Evolutionary conservation across 2,888 invertebrate genomes (phyloP).

Genomic region (Cheiracanthium punctorium): DNA sequence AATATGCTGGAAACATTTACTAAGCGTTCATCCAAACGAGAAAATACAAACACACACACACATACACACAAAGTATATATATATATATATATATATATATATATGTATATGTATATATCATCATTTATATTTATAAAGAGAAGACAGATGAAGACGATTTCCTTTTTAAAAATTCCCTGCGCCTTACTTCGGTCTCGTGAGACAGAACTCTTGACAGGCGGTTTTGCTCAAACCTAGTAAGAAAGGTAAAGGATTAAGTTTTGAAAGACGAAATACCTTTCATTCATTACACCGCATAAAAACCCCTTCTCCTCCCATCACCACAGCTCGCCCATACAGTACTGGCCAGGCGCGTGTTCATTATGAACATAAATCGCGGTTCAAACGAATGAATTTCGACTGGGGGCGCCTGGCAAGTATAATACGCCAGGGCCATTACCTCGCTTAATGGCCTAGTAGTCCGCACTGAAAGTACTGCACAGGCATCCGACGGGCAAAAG

Average conservation of each 20-base stretch:
- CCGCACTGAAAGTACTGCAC: neutral
- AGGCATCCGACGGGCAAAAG: neutral
- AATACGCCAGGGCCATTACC: constrained; percentile 39
- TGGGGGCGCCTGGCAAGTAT: neutral
- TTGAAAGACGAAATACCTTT: neutral
- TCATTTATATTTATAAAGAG: too few species aligned
- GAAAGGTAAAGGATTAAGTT: neutral
- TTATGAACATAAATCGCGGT: constrained; percentile 58
- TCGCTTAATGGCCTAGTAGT: constrained; percentile 50
- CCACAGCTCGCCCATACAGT: too few species aligned
- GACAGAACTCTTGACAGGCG: too few species aligned
- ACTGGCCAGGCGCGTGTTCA: neutral
- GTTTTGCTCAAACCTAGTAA: neutral
- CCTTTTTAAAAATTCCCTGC: too few species aligned
- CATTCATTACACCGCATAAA: neutral
- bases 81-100: too few species aligned
- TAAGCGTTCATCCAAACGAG: too few species aligned
- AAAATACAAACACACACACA: too few species aligned
- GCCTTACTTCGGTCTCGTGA: too few species aligned
- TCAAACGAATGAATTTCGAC: constrained; percentile 44
- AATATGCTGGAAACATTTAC: too few species aligned
- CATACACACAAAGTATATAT: too few species aligned
- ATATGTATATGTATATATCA: too few species aligned
- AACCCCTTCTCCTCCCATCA: neutral
- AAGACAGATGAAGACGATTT: too few species aligned